phyloP scores from a whole-genome alignment of 2,797 vertebrate species.

The Echiichthys vipera region DNA sequence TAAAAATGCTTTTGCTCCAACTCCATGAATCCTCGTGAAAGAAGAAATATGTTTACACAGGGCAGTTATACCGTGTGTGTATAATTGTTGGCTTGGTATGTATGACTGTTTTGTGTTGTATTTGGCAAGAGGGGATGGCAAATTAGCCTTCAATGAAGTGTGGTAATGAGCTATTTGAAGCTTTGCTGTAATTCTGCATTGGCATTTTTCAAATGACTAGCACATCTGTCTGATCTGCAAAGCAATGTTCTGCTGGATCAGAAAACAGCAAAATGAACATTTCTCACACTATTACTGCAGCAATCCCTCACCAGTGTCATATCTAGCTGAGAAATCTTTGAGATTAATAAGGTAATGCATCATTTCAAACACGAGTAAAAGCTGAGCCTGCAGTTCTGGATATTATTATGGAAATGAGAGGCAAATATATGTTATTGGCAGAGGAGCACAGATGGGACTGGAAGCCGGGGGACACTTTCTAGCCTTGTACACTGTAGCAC shows the following conservation, averaged over 20 bases:
- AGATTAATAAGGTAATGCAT: background rate
- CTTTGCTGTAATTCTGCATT: background rate
- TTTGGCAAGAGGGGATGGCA: background rate
- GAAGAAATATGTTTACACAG: background rate
- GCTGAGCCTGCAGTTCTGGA: slow-evolving; percentile 28
- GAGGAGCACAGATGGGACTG: slow-evolving; percentile 4
- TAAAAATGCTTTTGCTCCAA: background rate
- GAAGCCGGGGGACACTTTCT: no score
- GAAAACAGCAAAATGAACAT: background rate
- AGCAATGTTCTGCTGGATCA: background rate
- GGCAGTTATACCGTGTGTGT: background rate
- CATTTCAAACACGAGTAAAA: background rate
- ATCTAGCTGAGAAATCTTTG: background rate
- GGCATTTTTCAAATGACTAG: background rate
- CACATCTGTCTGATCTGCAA: slow-evolving; percentile 5
- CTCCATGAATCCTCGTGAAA: background rate
- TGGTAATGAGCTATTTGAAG: slow-evolving; percentile 14
- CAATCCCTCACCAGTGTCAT: background rate
- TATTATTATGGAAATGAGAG: slow-evolving; percentile 34
- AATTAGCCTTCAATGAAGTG: slow-evolving; percentile 19
- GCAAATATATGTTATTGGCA: slow-evolving; percentile 1
- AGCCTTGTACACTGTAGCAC: no score
- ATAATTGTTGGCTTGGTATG: background rate
- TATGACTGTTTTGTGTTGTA: background rate
- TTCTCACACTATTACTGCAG: background rate